These are phyloP conservation scores for Catostylus mosaicus DNA, from an alignment of 30 jellyfish, hydroid and myxozoan species.

Conservation along the genomic window DNA sequence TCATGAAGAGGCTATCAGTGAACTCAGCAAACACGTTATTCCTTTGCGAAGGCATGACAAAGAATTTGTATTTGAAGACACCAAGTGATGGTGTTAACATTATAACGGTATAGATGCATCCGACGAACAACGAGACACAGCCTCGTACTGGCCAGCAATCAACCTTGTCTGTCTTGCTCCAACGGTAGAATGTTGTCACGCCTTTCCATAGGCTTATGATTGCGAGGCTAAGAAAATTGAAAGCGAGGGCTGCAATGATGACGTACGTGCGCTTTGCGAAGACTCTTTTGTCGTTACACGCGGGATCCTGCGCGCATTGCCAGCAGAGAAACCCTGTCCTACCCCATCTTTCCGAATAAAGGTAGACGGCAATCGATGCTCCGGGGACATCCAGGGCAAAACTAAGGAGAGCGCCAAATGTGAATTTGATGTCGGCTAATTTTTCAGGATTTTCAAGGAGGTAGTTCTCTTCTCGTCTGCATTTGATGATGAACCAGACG, in stretches of 20 bases:
- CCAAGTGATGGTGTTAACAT: constrained; percentile 95
- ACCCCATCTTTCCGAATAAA: constrained; percentile 83
- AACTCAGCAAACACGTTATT: constrained; percentile 79
- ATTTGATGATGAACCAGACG: constrained; percentile 82
- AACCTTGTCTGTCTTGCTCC: constrained; percentile 95
- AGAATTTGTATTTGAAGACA: constrained; percentile 89
- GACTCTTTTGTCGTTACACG: constrained; percentile 80
- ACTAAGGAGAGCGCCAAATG: constrained; percentile 81
- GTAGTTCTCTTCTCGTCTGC: constrained; percentile 64
- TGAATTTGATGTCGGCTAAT: constrained; percentile 83
- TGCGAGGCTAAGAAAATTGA: constrained; percentile 72
- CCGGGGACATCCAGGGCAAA: constrained; percentile 90
- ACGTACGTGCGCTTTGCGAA: constrained; percentile 71
- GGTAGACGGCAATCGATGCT: constrained; percentile 83
- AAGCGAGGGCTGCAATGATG: constrained; percentile 66
- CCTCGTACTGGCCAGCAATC: constrained; percentile 98
- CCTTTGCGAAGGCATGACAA: constrained; percentile 76
- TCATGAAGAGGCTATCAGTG: constrained; percentile 89
- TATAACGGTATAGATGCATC: constrained; percentile 71
- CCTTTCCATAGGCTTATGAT: constrained; percentile 93
- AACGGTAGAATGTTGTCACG: constrained; percentile 89
- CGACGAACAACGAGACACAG: constrained; percentile 93
- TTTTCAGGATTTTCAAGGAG: constrained; percentile 78
- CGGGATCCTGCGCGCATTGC: constrained; percentile 96
- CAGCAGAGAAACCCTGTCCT: constrained; percentile 86